phyloP scores from a whole-genome alignment of 2,797 vertebrate species.

The Poecilia gillii region DNA sequence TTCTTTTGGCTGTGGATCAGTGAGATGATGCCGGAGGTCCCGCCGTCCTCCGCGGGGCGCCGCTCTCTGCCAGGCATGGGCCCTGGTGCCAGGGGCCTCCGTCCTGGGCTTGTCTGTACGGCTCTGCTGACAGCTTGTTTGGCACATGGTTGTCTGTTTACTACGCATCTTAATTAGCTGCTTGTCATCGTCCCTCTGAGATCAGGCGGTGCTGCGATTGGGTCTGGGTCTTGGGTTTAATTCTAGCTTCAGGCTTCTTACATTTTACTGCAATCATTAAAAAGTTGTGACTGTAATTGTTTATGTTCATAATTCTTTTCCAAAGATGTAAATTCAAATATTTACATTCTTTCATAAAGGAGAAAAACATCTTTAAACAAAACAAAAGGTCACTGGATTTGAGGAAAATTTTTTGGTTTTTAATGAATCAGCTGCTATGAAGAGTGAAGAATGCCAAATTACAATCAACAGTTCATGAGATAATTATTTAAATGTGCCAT shows the following conservation, averaged over 20 bases:
- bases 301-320: no score
- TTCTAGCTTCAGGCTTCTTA: background rate
- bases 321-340: background rate
- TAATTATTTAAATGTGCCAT: no score
- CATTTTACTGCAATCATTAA: background rate
- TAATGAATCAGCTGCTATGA: background rate
- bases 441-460: no score
- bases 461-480: no score
- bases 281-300: no score
- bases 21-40: conserved; percentile 71
- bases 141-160: conserved; percentile 39
- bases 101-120: conserved; percentile 17
- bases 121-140: conserved; percentile 49
- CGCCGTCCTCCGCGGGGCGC: conserved; percentile 43
- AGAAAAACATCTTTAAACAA: background rate
- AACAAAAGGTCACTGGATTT: background rate
- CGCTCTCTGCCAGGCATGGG: conserved; percentile 35
- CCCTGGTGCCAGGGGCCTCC: conserved; percentile 45
- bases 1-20: conserved; percentile 62
- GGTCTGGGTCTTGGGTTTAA: background rate
- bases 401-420: background rate
- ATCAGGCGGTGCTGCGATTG: background rate
- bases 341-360: background rate
- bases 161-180: conserved; percentile 67
- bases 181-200: conserved; percentile 34